Evolutionary conservation across 2,113 vertebrate species (phyloP).

Genomic region (Orcinus orca): DNA sequence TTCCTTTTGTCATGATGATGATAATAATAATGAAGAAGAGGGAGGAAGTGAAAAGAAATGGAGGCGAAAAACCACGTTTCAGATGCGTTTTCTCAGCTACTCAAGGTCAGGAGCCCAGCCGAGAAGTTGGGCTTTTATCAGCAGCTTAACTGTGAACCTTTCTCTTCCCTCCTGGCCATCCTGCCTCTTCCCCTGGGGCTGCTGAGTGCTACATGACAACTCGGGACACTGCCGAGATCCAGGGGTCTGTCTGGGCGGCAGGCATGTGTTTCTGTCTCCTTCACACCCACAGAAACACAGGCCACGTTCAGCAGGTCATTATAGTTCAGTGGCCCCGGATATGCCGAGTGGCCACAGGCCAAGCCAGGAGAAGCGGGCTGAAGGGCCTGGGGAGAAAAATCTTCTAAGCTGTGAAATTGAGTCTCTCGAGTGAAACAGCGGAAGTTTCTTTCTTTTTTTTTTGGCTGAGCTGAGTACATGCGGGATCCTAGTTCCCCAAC

Average conservation of each 20-base stretch:
- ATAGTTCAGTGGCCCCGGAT: background rate
- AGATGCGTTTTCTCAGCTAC: background rate
- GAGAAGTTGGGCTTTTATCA: background rate
- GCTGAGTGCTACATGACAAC: background rate
- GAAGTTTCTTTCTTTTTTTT: background rate
- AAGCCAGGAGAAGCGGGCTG: background rate
- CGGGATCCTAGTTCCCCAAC: too few relatives aligned
- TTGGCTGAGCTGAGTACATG: too few relatives aligned
- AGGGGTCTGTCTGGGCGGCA: background rate
- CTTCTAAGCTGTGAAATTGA: background rate
- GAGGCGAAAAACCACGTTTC: background rate
- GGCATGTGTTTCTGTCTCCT: too few relatives aligned
- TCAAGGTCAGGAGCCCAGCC: background rate
- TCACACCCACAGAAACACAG: fast-evolving
- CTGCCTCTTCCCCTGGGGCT: fast-evolving
- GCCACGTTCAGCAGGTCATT: background rate
- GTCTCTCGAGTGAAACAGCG: background rate
- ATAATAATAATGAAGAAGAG: background rate
- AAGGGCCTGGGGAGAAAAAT: fast-evolving
- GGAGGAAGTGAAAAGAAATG: background rate
- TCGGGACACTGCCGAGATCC: too few relatives aligned
- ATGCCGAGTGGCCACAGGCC: fast-evolving
- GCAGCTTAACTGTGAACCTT: fast-evolving
- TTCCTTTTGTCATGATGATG: background rate
- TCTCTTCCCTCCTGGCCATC: fast-evolving